Evolutionary conservation across 2,113 vertebrate genomes (phyloP).

Genomic region (Nannobrachium achirus): DNA sequence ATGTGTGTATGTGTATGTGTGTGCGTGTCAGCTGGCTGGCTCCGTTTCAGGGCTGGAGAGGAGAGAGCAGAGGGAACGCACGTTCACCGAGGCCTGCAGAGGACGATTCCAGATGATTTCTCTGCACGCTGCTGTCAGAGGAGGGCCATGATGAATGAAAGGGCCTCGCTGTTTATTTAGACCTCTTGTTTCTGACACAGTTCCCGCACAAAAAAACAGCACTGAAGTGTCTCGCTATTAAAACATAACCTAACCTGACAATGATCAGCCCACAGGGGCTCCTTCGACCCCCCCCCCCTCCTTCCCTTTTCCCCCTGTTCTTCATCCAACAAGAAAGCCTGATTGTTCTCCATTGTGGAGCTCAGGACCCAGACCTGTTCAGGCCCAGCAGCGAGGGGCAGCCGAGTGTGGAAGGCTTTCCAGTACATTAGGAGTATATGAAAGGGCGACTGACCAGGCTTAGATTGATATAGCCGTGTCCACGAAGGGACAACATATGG

Average conservation of each 20-base stretch:
- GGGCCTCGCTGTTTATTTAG: conserved; percentile 85
- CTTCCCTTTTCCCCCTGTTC: conserved; percentile 8
- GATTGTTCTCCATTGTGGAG: conserved; percentile 71
- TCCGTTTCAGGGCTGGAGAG: conserved; percentile 28
- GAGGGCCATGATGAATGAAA: conserved; percentile 84
- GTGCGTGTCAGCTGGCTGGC: conserved; percentile 34
- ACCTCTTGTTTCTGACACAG: conserved; percentile 86
- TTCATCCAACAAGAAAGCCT: conserved; percentile 68
- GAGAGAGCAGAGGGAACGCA: conserved; percentile 34
- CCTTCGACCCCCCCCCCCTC: conserved; percentile 52
- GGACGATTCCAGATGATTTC: conserved; percentile 76
- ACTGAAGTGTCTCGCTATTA: conserved; percentile 84
- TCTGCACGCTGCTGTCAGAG: conserved; percentile 76
- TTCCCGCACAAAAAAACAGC: conserved; percentile 81
- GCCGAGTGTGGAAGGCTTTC: conserved; percentile 85
- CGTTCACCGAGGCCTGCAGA: conserved; percentile 43
- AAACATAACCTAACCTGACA: conserved; percentile 89
- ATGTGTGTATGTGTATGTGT: conserved; percentile 16
- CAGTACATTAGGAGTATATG: conserved; percentile 92
- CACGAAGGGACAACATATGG: conserved; percentile 81
- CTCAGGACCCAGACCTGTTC: conserved; percentile 68
- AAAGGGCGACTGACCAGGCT: conserved; percentile 79
- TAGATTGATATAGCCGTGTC: conserved; percentile 80
- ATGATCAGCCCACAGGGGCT: conserved; percentile 85
- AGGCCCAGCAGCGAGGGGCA: conserved; percentile 79